A percentile compares a stretch with the other conserved stretches of the same genome.
These are phyloP conservation scores for Drosophila lacteicornis DNA, from an alignment of 1,140 invertebrate genomes.

Conservation along the genomic window DNA sequence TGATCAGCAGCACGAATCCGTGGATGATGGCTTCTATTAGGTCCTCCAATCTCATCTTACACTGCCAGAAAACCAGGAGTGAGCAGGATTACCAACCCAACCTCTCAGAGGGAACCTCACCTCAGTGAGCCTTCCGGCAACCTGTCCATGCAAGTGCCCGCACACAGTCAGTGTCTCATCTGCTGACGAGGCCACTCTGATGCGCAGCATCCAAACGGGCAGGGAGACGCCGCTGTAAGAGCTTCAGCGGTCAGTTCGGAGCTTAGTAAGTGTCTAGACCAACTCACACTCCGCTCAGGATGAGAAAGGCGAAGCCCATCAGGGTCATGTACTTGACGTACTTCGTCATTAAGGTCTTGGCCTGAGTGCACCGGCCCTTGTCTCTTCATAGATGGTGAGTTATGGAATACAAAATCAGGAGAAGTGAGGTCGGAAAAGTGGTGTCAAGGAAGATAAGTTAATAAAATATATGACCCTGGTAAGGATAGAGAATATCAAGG, in stretches of 20 bases:
- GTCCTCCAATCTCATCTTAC: not conserved
- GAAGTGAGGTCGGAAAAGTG: not conserved
- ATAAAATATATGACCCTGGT: not conserved
- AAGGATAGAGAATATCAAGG: too few species aligned
- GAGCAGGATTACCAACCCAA: too few species aligned
- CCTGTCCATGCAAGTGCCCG: not conserved
- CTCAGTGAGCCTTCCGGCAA: accelerated
- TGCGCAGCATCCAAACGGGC: slow-evolving; percentile 47
- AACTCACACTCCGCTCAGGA: slow-evolving; percentile 11
- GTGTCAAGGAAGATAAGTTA: not conserved
- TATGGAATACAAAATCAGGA: not conserved
- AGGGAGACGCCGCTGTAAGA: slow-evolving; percentile 30
- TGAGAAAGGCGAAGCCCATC: not conserved
- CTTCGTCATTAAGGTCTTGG: not conserved
- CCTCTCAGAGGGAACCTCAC: not conserved
- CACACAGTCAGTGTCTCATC: slow-evolving; percentile 4
- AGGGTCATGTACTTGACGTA: not conserved
- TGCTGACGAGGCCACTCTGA: not conserved
- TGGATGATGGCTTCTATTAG: slow-evolving; percentile 8
- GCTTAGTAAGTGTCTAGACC: not conserved
- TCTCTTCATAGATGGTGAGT: not conserved
- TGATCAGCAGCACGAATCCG: slow-evolving; percentile 1
- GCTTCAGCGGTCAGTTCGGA: too few species aligned
- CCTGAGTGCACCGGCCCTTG: not conserved
- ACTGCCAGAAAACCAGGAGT: slow-evolving; percentile 6